Conservation (phyloP, 2,113 vertebrate species). For the Chauna torquata region DNA sequence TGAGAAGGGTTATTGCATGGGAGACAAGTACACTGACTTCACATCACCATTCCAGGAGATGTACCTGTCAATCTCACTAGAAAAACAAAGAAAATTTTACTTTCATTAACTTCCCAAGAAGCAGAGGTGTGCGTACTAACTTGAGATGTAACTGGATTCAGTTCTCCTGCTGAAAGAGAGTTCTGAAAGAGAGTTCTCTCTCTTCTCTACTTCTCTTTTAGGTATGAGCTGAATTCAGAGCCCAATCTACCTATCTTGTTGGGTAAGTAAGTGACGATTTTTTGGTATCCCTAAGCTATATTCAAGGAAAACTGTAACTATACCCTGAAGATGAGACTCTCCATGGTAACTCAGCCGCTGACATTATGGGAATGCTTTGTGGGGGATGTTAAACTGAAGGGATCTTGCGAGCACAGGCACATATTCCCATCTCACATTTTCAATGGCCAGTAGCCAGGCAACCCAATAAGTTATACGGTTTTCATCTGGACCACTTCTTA, state of each 20-base stretch:
- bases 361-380: background rate
- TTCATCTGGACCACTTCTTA: background rate
- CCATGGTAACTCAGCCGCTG: background rate
- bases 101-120: background rate
- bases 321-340: background rate
- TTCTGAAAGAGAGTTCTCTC: too few species aligned
- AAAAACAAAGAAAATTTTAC: background rate
- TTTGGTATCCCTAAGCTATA: background rate
- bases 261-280: background rate
- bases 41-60: background rate
- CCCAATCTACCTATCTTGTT: background rate
- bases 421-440: fast-evolving
- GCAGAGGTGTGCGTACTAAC: background rate
- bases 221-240: background rate
- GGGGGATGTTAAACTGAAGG: background rate
- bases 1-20: background rate
- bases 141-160: background rate
- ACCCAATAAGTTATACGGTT: background rate
- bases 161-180: background rate
- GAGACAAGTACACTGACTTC: background rate
- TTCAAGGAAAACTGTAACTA: background rate
- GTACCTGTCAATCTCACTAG: background rate
- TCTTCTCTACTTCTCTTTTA: background rate
- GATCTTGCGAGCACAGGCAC: background rate
- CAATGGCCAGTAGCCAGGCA: background rate